Conservation (phyloP, 2,888 invertebrate species). For the Diplolepis rosae region DNA sequence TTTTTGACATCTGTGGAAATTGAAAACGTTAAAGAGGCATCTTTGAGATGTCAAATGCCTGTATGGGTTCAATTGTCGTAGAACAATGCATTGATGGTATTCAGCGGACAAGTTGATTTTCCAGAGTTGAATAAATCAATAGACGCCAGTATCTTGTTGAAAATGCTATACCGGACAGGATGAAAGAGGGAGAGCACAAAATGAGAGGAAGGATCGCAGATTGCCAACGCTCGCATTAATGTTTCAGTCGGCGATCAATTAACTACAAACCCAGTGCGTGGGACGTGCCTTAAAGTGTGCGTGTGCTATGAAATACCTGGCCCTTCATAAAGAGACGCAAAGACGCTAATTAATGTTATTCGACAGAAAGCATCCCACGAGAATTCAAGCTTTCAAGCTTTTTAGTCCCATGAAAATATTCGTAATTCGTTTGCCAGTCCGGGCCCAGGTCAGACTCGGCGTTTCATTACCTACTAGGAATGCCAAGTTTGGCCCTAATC, state of each 20-base stretch:
- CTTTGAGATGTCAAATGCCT: too few species aligned
- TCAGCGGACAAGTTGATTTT: conserved; percentile 3
- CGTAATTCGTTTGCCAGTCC: too few species aligned
- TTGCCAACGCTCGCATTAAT: conserved; percentile 21
- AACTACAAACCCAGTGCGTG: conserved; percentile 18
- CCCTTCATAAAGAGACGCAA: not conserved
- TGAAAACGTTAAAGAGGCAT: too few species aligned
- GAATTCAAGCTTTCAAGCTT: too few species aligned
- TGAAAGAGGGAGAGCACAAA: conserved; percentile 3
- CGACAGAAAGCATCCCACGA: not conserved
- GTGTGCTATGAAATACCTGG: not conserved
- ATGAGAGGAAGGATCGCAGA: conserved; percentile 3
- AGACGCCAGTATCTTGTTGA: conserved; percentile 16
- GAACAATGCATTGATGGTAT: conserved; percentile 21
- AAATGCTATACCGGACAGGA: conserved; percentile 24
- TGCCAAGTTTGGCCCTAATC: too few species aligned
- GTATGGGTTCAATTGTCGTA: not conserved
- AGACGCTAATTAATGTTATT: not conserved
- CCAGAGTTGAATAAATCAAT: conserved; percentile 29
- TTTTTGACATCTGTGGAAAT: too few species aligned
- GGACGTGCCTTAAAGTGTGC: not conserved
- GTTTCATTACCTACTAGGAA: too few species aligned
- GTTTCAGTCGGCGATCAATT: conserved; percentile 25
- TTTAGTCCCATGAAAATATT: too few species aligned
- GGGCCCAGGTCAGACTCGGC: too few species aligned